Percentiles rank a stretch among this genome's conserved stretches.
These are phyloP conservation scores for Piezodorus guildinii DNA, from an alignment of 1,140 invertebrate species.

Conservation along the genomic window DNA sequence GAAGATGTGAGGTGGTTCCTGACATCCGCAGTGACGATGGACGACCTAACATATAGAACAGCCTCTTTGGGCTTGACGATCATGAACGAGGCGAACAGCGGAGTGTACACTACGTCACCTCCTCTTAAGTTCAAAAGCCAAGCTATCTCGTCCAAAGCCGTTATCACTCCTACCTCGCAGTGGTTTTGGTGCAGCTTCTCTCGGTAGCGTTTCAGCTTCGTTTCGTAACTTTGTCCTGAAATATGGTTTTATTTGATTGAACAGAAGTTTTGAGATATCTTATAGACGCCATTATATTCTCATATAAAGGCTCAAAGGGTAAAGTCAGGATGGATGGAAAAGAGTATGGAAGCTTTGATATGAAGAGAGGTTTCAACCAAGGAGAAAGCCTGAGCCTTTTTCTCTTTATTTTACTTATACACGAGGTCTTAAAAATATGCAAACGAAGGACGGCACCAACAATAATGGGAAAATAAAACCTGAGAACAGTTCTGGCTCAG, in stretches of 20 bases:
- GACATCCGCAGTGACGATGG: conserved; percentile 33
- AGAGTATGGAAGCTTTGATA: no score
- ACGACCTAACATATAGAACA: conserved; percentile 33
- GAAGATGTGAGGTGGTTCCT: conserved; percentile 29
- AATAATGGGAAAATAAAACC: no score
- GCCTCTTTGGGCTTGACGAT: conserved; percentile 37
- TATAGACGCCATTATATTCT: no score
- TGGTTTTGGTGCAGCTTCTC: conserved; percentile 37
- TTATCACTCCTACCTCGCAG: conserved; percentile 41
- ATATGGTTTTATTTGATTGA: neutral
- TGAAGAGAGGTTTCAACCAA: no score
- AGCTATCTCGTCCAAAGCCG: conserved; percentile 51
- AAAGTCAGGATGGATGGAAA: no score
- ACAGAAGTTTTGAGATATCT: no score
- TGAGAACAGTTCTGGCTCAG: no score
- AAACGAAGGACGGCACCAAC: no score
- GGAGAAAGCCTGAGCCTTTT: no score
- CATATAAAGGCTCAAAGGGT: no score
- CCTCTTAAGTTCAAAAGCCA: conserved; percentile 61
- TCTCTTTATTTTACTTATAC: no score
- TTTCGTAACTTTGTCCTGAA: conserved; percentile 35
- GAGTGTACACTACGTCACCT: conserved; percentile 51
- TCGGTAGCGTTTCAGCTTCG: conserved; percentile 39
- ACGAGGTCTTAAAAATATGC: no score
- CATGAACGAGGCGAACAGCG: conserved; percentile 51